Conservation (phyloP, 2,888 invertebrate species). For the Polyommatus iphigenia region DNA sequence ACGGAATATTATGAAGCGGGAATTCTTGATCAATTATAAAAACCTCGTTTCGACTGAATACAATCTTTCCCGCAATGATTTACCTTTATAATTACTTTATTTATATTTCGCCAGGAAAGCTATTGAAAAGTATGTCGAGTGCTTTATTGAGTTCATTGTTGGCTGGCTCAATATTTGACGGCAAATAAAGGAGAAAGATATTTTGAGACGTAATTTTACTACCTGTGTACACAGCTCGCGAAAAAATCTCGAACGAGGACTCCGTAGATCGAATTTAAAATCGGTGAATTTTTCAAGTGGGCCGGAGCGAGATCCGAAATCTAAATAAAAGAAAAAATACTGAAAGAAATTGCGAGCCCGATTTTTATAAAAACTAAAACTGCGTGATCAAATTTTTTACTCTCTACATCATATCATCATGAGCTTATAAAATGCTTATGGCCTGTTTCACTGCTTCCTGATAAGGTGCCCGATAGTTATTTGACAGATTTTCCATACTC, state of each 20-base stretch:
- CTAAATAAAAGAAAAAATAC: neutral
- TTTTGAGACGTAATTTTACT: conserved; percentile 7
- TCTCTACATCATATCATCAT: too few relatives aligned
- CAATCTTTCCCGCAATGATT: neutral
- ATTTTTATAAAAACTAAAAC: neutral
- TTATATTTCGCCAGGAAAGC: conserved; percentile 11
- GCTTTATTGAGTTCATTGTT: conserved; percentile 24
- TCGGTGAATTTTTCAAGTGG: neutral
- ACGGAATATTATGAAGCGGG: neutral
- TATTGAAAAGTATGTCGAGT: conserved; percentile 18
- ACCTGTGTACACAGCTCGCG: neutral
- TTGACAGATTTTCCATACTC: too few relatives aligned
- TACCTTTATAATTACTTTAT: conserved; percentile 22
- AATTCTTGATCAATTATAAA: conserved; percentile 20
- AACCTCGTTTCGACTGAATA: neutral
- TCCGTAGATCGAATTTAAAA: neutral
- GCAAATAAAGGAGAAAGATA: conserved; percentile 14
- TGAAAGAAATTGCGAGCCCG: neutral
- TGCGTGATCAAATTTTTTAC: neutral
- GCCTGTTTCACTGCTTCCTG: too few relatives aligned
- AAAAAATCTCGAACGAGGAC: neutral
- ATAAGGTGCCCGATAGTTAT: too few relatives aligned
- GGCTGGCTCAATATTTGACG: conserved; percentile 10
- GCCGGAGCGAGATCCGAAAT: neutral
- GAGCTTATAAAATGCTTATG: too few relatives aligned